phyloP scores from a whole-genome alignment of 30 jellyfish, hydroid and myxozoan species.

The Calvadosia cruxmelitensis region DNA sequence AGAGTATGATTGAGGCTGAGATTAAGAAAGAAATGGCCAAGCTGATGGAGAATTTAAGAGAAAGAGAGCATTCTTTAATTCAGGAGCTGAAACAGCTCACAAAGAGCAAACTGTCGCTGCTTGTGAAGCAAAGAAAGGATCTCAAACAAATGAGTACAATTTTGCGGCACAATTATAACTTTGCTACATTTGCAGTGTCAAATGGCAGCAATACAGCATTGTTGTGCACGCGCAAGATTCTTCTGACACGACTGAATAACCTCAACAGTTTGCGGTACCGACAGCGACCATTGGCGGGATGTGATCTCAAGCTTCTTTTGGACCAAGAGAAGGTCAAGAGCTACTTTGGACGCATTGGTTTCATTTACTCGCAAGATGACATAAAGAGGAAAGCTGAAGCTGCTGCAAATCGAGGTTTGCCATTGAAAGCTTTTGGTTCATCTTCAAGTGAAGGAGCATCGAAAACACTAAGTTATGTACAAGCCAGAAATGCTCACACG shows the following conservation, averaged over 20 bases:
- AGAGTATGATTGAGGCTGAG: constrained; percentile 50
- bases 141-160: constrained; percentile 89
- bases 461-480: background rate
- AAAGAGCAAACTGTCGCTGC: constrained; percentile 48
- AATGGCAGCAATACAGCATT: constrained; percentile 93
- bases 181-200: constrained; percentile 90
- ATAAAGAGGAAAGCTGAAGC: constrained; percentile 66
- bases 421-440: background rate
- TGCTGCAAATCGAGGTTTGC: constrained; percentile 11
- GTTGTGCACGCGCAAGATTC: constrained; percentile 74
- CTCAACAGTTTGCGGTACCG: constrained; percentile 76
- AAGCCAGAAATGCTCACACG: background rate
- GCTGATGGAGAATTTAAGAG: constrained; percentile 40
- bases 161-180: constrained; percentile 78
- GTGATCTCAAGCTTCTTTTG: constrained; percentile 55
- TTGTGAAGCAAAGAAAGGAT: constrained; percentile 82
- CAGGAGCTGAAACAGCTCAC: constrained; percentile 74
- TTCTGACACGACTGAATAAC: constrained; percentile 85
- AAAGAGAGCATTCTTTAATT: constrained; percentile 48
- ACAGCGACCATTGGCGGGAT: constrained; percentile 76
- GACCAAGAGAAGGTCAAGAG: constrained; percentile 76
- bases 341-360: constrained; percentile 51
- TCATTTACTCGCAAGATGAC: constrained; percentile 90
- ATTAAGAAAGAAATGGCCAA: constrained; percentile 38
- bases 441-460: background rate